Evolutionary conservation across 2,797 vertebrate genomes (phyloP), one percentile per base, ranked within the genome.

Genomic region (Alcedo atthis): DNA sequence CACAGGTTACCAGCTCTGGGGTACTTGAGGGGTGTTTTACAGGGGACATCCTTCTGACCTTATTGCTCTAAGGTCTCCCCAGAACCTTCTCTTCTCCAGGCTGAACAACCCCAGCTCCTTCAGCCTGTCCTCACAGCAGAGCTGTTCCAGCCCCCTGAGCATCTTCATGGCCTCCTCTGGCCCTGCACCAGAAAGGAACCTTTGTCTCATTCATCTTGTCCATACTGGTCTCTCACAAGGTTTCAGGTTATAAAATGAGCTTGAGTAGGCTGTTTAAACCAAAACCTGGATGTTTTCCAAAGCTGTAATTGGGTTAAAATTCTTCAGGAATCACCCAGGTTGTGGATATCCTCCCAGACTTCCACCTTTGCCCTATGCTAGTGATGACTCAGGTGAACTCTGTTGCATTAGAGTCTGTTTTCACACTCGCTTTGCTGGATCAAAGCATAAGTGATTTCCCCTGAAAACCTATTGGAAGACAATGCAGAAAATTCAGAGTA

Each of bases 1-100:
- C 1, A 0, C 2, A 35, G 59, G 21, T 51, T 46, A 40, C n/a
- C 10, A 10, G 0, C 25, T 46, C 21, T 3, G 18, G 12, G 32
- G n/a, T 2, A 77, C 3, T 18, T 61, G 68, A 59, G 33, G 30
- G 18, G 1, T 54, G 6, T 73, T 35, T 69, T 33, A 51, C 43
- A 53, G 24, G 26, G 42, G 17, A 73, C 33, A n/a, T 61, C 30
- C 14, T 57, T 70, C 53, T 43, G 24, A 33, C 43, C 26, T 66
- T 32, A 37, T 11, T 37, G 35, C 35, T 37, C 35, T 37, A 37
- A 12, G 35, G 35, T 37, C 10, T 37, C 10, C 35, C 35, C 35
- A 37, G 35, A 37, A 5, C 35, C 35, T 37, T 37, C 35, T 37
- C 35, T 37, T 37, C 35, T 37, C 35, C 35, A 37, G 35, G 35